phyloP scores from a whole-genome alignment of 2,113 vertebrate species.

The Pterophyllum scalare region DNA sequence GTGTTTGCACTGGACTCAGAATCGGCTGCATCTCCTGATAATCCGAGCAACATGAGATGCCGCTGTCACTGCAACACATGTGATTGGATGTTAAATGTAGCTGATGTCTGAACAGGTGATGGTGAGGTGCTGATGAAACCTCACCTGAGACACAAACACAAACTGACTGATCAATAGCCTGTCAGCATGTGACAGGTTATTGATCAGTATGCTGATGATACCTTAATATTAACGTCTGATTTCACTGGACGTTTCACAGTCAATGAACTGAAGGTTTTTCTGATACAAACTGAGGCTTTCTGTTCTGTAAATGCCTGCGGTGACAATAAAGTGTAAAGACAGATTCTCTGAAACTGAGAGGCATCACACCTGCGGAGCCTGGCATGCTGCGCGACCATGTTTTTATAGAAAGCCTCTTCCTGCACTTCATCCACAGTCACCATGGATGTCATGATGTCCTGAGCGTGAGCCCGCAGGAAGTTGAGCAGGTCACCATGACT shows the following conservation, averaged over 20 bases:
- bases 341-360: neutral
- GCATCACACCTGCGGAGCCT: slow-evolving; percentile 56
- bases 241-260: neutral
- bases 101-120: neutral
- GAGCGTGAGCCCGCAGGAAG: slow-evolving; percentile 87
- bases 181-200: neutral
- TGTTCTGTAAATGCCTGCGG: neutral
- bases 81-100: neutral
- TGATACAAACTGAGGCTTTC: neutral
- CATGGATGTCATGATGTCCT: slow-evolving; percentile 83
- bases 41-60: slow-evolving; percentile 85
- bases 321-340: neutral
- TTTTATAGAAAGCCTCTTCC: slow-evolving; percentile 86
- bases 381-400: slow-evolving; percentile 64
- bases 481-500: slow-evolving; percentile 94
- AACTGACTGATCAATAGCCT: neutral
- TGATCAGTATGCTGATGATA: neutral
- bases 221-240: neutral
- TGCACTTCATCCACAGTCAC: slow-evolving; percentile 71
- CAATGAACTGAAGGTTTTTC: neutral
- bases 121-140: neutral
- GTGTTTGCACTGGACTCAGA: slow-evolving; percentile 46
- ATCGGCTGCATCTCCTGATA: slow-evolving; percentile 88
- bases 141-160: neutral
- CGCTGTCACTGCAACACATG: slow-evolving; percentile 82